Conservation (phyloP, 2,797 vertebrate species). For the Gouania willdenowi region DNA sequence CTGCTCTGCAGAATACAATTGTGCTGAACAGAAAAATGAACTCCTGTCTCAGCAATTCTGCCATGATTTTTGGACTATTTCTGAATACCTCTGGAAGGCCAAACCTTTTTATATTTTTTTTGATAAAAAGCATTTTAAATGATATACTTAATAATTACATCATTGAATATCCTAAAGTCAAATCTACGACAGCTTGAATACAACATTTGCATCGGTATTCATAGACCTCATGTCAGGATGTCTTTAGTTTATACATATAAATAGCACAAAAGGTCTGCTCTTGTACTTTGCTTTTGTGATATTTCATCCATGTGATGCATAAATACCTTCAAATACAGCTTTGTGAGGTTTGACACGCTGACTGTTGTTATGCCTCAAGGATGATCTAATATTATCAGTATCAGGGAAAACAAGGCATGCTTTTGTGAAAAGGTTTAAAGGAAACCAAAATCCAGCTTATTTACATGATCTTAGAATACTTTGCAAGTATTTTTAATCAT, state of each 20-base stretch:
- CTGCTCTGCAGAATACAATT: constrained; percentile 15
- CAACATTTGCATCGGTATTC: constrained; percentile 5
- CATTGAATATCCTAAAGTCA: too few species aligned
- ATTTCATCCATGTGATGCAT: constrained; percentile 32
- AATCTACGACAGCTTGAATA: too few species aligned
- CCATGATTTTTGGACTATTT: constrained; percentile 11
- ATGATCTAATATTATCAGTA: constrained; percentile 44
- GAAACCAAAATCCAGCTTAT: constrained; percentile 4
- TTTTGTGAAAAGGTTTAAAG: constrained; percentile 1
- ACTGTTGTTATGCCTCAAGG: constrained; percentile 29
- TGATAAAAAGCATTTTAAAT: neutral
- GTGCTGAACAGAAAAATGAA: constrained; percentile 26
- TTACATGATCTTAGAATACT: too few species aligned
- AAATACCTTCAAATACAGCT: constrained; percentile 54
- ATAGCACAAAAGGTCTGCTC: constrained; percentile 40
- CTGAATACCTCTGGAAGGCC: too few species aligned
- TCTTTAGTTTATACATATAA: constrained; percentile 34
- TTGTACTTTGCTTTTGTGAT: constrained; percentile 6
- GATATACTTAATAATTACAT: constrained; percentile 18
- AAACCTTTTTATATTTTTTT: too few species aligned
- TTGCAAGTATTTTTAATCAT: too few species aligned
- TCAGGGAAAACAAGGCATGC: constrained; percentile 7
- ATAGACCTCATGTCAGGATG: constrained; percentile 4
- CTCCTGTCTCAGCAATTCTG: constrained; percentile 21
- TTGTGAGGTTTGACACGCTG: constrained; percentile 33